These are phyloP conservation scores for Drosophila eohydei DNA, from an alignment of 2,888 invertebrate species.

Conservation along the genomic window DNA sequence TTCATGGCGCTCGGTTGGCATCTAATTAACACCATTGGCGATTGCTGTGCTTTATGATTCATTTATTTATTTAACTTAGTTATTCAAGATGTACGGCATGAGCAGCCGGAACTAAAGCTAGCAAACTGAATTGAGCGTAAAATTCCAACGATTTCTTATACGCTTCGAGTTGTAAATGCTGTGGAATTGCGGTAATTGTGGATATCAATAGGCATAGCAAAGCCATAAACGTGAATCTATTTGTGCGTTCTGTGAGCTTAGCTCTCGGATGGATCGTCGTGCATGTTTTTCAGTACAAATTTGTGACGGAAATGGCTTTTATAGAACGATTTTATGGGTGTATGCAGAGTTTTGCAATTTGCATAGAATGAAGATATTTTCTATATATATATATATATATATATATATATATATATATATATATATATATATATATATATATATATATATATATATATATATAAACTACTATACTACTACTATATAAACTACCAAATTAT, in stretches of 20 bases:
- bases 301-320: neutral
- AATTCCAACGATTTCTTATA: constrained; percentile 17
- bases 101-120: constrained; percentile 76
- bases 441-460: too few species aligned
- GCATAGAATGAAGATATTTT: neutral
- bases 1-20: constrained; percentile 42
- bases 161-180: constrained; percentile 45
- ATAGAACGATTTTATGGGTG: too few species aligned
- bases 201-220: constrained; percentile 15
- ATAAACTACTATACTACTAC: too few species aligned
- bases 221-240: constrained; percentile 10
- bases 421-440: too few species aligned
- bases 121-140: constrained; percentile 3
- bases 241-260: neutral
- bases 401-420: too few species aligned
- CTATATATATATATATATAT: too few species aligned
- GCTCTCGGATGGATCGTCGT: neutral
- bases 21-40: constrained; percentile 61
- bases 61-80: constrained; percentile 64
- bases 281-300: neutral
- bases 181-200: constrained; percentile 44
- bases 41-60: constrained; percentile 55
- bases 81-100: constrained; percentile 63
- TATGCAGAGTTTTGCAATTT: neutral
- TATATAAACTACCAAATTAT: too few species aligned